These are phyloP conservation scores for Baccha elongata DNA, from an alignment of 2,888 invertebrate species.

Conservation along the genomic window DNA sequence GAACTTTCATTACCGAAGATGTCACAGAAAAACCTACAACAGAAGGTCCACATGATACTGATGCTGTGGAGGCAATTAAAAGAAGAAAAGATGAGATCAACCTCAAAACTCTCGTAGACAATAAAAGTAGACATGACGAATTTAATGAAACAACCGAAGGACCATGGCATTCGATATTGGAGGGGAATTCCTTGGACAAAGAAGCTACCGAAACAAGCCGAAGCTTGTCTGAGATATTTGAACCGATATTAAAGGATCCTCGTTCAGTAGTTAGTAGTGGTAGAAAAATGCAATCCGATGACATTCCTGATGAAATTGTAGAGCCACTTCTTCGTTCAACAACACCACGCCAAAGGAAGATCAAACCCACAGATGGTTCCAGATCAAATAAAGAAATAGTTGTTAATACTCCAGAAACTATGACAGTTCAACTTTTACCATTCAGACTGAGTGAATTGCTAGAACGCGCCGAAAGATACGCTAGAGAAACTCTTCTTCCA, in stretches of 20 bases:
- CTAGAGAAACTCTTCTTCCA: constrained; percentile 89
- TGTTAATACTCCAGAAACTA: constrained; percentile 78
- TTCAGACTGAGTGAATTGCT: constrained; percentile 90
- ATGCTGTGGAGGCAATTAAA: constrained; percentile 80
- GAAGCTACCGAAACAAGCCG: constrained; percentile 80
- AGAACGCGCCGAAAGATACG: constrained; percentile 91
- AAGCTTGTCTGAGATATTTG: constrained; percentile 83
- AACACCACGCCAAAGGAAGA: constrained; percentile 83
- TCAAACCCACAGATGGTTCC: constrained; percentile 82
- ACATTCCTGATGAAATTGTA: constrained; percentile 85
- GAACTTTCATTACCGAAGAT: constrained; percentile 76
- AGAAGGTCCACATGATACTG: constrained; percentile 73
- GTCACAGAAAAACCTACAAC: constrained; percentile 37
- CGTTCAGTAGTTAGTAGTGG: constrained; percentile 77
- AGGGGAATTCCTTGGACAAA: constrained; percentile 83
- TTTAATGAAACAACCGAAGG: constrained; percentile 79
- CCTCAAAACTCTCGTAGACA: constrained; percentile 80
- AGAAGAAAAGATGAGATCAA: constrained; percentile 81
- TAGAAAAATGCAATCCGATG: constrained; percentile 77
- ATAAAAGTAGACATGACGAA: constrained; percentile 77
- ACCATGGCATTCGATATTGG: constrained; percentile 84
- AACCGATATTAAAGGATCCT: constrained; percentile 83
- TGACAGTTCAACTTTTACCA: constrained; percentile 91
- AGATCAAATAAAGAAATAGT: constrained; percentile 74
- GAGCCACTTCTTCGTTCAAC: constrained; percentile 89